A percentile compares a stretch with the other conserved stretches of the same genome.
Conservation (phyloP, 37 sponge, comb jelly and placozoan genomes). For the Spongilla lacustris region DNA sequence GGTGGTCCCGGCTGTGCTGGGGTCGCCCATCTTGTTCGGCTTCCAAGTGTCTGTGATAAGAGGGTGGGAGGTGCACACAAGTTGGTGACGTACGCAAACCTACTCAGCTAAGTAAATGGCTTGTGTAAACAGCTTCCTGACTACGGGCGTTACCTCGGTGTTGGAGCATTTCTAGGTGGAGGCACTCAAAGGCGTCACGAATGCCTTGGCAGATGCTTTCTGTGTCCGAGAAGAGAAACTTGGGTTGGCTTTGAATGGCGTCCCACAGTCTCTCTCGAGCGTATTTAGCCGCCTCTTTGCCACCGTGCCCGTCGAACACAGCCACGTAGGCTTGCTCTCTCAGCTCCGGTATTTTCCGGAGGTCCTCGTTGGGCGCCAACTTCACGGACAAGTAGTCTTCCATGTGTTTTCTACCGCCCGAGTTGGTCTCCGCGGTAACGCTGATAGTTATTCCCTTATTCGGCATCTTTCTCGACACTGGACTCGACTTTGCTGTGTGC, state of each 20-base stretch:
- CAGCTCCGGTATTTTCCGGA: conserved; percentile 29
- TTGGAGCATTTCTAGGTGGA: conserved; percentile 80
- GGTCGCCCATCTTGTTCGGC: conserved; percentile 71
- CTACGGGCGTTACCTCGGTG: no score
- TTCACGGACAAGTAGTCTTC: conserved; percentile 84
- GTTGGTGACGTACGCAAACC: no score
- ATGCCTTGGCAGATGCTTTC: conserved; percentile 69
- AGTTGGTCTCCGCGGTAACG: conserved; percentile 71
- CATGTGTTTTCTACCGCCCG: conserved; percentile 89
- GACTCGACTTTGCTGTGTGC: neutral
- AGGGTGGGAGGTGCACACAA: no score
- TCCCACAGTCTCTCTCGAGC: conserved; percentile 87
- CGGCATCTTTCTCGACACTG: no score
- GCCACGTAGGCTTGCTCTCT: conserved; percentile 89
- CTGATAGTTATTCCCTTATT: conserved; percentile 48
- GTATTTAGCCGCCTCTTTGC: conserved; percentile 87
- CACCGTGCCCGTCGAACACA: conserved; percentile 96
- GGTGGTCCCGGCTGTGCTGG: conserved; percentile 94
- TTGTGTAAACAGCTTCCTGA: no score
- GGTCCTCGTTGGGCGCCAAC: conserved; percentile 49
- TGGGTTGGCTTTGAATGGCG: conserved; percentile 49
- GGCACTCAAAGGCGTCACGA: conserved; percentile 63
- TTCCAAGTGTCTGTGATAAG: no score
- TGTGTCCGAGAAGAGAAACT: conserved; percentile 42
- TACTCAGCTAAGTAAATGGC: no score